phyloP scores from a whole-genome alignment of 2,888 invertebrate species.

The Euplexia lucipara region DNA sequence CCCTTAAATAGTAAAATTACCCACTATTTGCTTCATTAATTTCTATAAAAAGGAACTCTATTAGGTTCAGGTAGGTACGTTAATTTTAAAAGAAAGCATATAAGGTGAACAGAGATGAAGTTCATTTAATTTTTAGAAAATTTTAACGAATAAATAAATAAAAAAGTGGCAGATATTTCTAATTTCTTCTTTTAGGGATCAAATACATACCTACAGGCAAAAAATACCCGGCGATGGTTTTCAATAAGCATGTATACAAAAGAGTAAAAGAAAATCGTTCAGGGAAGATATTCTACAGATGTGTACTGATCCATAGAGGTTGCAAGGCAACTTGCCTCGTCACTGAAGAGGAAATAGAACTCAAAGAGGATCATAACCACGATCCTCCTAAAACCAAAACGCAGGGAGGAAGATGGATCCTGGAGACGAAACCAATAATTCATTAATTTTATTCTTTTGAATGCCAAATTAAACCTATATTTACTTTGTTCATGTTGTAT shows the following conservation, averaged over 20 bases:
- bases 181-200: constrained; percentile 53
- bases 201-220: constrained; percentile 67
- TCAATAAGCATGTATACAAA: constrained; percentile 71
- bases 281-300: constrained; percentile 73
- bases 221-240: constrained; percentile 71
- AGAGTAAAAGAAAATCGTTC: constrained; percentile 67
- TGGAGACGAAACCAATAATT: constrained; percentile 27
- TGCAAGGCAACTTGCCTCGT: constrained; percentile 64
- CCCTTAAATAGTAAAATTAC: too few relatives aligned
- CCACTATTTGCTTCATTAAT: too few relatives aligned
- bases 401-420: constrained; percentile 54
- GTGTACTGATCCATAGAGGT: constrained; percentile 71
- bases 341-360: constrained; percentile 26
- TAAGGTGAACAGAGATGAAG: too few relatives aligned
- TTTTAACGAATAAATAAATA: not conserved
- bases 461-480: constrained; percentile 50
- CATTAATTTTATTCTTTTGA: constrained; percentile 6
- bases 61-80: too few relatives aligned
- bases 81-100: too few relatives aligned
- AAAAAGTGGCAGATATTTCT: constrained; percentile 15
- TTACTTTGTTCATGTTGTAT: constrained; percentile 20
- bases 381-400: constrained; percentile 67
- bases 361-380: constrained; percentile 50
- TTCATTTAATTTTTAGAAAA: not conserved
- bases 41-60: too few relatives aligned